phyloP scores from a whole-genome alignment of 1,140 invertebrate genomes.

The Planococcus citri region DNA sequence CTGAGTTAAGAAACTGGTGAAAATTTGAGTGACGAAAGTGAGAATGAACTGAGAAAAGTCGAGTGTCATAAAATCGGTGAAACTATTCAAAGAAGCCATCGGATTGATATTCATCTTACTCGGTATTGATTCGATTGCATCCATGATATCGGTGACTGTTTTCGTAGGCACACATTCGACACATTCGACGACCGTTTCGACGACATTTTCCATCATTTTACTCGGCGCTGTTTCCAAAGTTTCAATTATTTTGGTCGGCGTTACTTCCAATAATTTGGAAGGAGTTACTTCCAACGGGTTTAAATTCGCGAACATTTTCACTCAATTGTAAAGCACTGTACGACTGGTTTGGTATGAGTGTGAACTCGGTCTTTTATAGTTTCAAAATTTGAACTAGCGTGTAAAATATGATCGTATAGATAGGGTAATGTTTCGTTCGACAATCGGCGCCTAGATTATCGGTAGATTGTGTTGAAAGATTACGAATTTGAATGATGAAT shows the following conservation, averaged over 20 bases:
- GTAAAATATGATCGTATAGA: too few relatives aligned
- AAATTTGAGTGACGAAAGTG: neutral
- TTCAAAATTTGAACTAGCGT: too few relatives aligned
- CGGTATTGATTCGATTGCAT: neutral
- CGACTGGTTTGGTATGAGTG: too few relatives aligned
- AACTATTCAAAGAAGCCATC: neutral
- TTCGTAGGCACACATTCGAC: neutral
- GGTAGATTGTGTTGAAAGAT: too few relatives aligned
- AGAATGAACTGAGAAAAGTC: neutral
- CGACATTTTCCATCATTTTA: neutral
- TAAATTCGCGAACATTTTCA: constrained; percentile 1
- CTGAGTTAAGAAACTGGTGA: neutral
- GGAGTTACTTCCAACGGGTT: neutral
- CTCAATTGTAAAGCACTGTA: too few relatives aligned
- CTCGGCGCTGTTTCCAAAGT: neutral
- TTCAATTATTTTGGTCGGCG: neutral
- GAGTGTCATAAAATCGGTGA: neutral
- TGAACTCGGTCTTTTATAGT: too few relatives aligned
- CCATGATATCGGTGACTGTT: neutral
- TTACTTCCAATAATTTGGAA: neutral
- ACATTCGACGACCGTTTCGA: neutral
- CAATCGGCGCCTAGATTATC: too few relatives aligned
- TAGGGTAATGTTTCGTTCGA: too few relatives aligned
- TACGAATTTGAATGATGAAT: too few relatives aligned
- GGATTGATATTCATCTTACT: neutral